Percentiles rank a stretch among this genome's conserved stretches.
Conservation (phyloP, 2,888 invertebrate genomes). For the Drosophila neoperkinsi region DNA sequence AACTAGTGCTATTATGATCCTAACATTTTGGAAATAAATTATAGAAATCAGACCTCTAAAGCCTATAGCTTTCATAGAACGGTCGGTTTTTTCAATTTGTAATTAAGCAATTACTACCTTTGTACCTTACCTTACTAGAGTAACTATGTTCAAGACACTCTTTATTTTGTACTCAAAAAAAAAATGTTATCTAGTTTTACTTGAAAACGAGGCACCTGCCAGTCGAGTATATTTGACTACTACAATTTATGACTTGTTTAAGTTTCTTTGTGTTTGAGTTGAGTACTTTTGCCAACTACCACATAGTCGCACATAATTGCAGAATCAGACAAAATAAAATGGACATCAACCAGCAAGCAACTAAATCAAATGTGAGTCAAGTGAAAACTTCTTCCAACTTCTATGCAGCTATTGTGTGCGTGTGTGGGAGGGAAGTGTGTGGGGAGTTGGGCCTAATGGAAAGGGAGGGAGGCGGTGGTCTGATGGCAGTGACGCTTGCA, state of each 20-base stretch:
- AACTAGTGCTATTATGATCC: neutral
- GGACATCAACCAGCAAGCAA: slow-evolving; percentile 73
- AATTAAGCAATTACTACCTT: neutral
- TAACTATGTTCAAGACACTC: neutral
- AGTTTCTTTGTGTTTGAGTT: slow-evolving; percentile 16
- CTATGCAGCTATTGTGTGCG: slow-evolving; percentile 40
- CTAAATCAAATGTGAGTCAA: slow-evolving; percentile 68
- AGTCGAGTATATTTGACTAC: slow-evolving; percentile 3
- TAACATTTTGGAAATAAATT: neutral
- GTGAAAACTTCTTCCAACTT: slow-evolving; percentile 68
- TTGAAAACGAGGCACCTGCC: neutral
- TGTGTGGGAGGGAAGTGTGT: neutral
- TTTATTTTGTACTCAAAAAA: neutral
- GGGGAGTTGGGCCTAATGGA: neutral
- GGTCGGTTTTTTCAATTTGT: neutral
- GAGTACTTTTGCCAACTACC: slow-evolving; percentile 37
- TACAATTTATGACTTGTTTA: slow-evolving; percentile 32
- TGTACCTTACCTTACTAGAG: neutral
- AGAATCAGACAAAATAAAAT: slow-evolving; percentile 74
- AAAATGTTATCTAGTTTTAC: neutral
- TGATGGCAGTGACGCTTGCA: slow-evolving; percentile 53
- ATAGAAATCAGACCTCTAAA: neutral
- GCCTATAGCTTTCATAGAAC: neutral
- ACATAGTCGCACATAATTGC: slow-evolving; percentile 62
- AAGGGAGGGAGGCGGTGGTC: neutral